phyloP scores from a whole-genome alignment of 1,140 invertebrate species.

The Euura saliciscinereae region DNA sequence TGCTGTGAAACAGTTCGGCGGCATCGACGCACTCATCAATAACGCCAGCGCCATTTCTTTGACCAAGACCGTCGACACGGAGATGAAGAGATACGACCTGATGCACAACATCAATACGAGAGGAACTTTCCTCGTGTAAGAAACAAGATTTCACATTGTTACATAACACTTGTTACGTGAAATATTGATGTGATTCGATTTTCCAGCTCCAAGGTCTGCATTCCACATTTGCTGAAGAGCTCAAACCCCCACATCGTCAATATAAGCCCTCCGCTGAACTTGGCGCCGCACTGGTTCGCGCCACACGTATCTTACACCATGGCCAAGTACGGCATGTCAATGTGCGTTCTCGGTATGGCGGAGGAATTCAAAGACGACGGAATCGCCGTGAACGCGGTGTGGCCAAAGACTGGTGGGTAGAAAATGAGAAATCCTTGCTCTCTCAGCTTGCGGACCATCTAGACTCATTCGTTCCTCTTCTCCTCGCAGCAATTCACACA shows the following conservation, averaged over 20 bases:
- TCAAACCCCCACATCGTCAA: slow-evolving; percentile 96
- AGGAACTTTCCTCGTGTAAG: slow-evolving; percentile 91
- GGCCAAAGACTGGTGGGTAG: slow-evolving; percentile 88
- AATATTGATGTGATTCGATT: slow-evolving; percentile 16
- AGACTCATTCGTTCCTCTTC: no score
- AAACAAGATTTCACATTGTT: slow-evolving; percentile 20
- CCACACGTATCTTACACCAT: slow-evolving; percentile 97
- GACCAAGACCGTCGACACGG: slow-evolving; percentile 82
- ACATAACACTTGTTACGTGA: no score
- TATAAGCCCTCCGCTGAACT: slow-evolving; percentile 91
- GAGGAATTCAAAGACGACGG: slow-evolving; percentile 85
- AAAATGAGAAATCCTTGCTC: neutral
- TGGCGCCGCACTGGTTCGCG: slow-evolving; percentile 91
- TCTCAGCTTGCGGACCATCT: no score
- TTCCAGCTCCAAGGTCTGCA: slow-evolving; percentile 87
- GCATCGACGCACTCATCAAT: slow-evolving; percentile 94
- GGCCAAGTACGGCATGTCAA: slow-evolving; percentile 99
- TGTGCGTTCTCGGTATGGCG: slow-evolving; percentile 97
- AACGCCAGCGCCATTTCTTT: slow-evolving; percentile 97
- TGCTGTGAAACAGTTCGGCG: slow-evolving; percentile 91
- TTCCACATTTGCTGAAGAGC: slow-evolving; percentile 89
- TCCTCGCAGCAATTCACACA: slow-evolving; percentile 83
- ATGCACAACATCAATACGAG: slow-evolving; percentile 93
- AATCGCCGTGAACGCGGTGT: slow-evolving; percentile 96
- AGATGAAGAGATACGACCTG: slow-evolving; percentile 96